phyloP scores from a whole-genome alignment of 2,113 vertebrate species.

The Sinocyclocheilus maitianheensis region DNA sequence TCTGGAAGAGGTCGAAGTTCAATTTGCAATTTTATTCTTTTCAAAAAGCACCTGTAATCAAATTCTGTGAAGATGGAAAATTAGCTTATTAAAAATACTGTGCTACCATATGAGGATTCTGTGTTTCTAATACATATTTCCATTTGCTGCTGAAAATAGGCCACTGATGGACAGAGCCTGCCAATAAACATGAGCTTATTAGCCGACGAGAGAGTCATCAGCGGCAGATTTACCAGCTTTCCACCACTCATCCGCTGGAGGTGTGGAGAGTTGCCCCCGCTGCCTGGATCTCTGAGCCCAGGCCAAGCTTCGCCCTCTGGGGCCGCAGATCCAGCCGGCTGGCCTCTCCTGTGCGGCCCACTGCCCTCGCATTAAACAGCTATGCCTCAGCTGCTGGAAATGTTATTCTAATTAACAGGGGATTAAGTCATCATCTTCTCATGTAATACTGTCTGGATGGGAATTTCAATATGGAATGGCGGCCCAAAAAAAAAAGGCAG shows the following conservation, averaged over 20 bases:
- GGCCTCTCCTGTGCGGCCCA: constrained; percentile 63
- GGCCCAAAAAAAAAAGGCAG: constrained; percentile 62
- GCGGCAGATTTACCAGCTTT: constrained; percentile 77
- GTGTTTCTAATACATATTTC: constrained; percentile 46
- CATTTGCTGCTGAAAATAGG: constrained; percentile 43
- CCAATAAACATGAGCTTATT: constrained; percentile 73
- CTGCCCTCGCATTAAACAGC: constrained; percentile 57
- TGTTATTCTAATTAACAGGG: constrained; percentile 82
- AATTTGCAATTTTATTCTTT: background rate
- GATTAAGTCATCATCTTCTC: constrained; percentile 81
- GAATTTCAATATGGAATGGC: constrained; percentile 75
- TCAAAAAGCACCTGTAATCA: background rate
- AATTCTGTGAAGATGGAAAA: constrained; percentile 38
- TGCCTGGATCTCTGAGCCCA: constrained; percentile 46
- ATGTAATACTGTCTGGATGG: constrained; percentile 78
- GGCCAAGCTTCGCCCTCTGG: constrained; percentile 51
- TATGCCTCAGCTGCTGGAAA: constrained; percentile 76
- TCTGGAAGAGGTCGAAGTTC: background rate
- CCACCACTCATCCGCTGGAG: constrained; percentile 69
- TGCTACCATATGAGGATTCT: constrained; percentile 38
- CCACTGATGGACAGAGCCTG: constrained; percentile 60
- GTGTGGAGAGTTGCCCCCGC: constrained; percentile 48
- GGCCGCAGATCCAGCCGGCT: constrained; percentile 47
- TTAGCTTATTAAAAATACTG: constrained; percentile 29
- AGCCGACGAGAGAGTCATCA: constrained; percentile 76